phyloP scores from a whole-genome alignment of 2,797 vertebrate species.

The Lemur catta region DNA sequence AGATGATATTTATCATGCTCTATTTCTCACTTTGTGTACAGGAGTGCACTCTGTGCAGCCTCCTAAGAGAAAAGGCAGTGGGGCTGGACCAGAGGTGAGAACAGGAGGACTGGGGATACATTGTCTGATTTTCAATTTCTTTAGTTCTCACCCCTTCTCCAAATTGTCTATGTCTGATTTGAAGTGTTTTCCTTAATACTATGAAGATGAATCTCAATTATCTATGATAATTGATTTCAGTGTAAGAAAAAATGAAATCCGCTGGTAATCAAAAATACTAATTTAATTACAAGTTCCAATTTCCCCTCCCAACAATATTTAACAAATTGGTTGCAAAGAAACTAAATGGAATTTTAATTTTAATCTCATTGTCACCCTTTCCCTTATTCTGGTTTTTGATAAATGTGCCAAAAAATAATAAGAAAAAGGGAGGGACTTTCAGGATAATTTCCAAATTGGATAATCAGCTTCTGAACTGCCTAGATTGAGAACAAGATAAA shows the following conservation, averaged over 20 bases:
- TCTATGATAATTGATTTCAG: slow-evolving; percentile 43
- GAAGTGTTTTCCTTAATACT: slow-evolving; percentile 43
- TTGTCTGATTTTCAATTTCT: neutral
- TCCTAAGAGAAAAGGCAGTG: neutral
- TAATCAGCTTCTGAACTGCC: slow-evolving; percentile 2
- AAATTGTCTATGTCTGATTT: neutral
- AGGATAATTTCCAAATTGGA: neutral
- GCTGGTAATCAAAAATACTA: slow-evolving; percentile 57
- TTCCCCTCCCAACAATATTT: slow-evolving; percentile 46
- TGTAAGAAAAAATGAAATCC: slow-evolving; percentile 52
- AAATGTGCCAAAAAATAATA: neutral
- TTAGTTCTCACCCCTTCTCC: neutral
- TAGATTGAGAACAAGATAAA: slow-evolving; percentile 18
- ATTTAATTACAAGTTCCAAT: slow-evolving; percentile 58
- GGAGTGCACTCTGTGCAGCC: neutral
- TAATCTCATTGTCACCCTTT: neutral
- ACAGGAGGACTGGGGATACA: neutral
- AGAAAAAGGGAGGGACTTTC: neutral
- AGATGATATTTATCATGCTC: slow-evolving; percentile 17
- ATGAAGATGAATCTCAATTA: slow-evolving; percentile 63
- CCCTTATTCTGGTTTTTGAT: neutral
- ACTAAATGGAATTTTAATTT: neutral
- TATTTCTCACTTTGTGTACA: neutral
- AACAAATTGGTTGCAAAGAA: slow-evolving; percentile 43
- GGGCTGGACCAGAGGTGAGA: neutral